Evolutionary conservation across 2,888 invertebrate genomes (phyloP).

Genomic region (Napeogenes inachia): DNA sequence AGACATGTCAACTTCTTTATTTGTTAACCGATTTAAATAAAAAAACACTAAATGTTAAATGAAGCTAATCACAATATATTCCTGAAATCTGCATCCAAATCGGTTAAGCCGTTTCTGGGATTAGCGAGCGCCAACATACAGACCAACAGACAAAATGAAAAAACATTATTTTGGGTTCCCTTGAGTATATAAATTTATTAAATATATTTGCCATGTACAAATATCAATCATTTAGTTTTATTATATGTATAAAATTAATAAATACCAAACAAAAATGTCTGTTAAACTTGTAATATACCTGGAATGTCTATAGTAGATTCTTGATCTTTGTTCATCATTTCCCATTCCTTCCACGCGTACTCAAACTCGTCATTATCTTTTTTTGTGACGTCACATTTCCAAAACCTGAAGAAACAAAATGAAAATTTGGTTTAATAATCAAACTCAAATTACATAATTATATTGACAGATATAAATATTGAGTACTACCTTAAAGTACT

Average conservation of each 20-base stretch:
- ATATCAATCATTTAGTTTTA: too few relatives aligned
- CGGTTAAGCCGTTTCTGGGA: too few relatives aligned
- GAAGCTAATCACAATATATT: too few relatives aligned
- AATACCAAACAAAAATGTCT: too few relatives aligned
- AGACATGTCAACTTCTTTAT: too few relatives aligned
- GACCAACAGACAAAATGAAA: too few relatives aligned
- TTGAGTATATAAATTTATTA: conserved; percentile 5
- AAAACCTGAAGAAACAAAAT: conserved; percentile 78
- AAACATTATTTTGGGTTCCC: too few relatives aligned
- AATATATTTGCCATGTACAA: background rate
- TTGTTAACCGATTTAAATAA: too few relatives aligned
- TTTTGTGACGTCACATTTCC: conserved; percentile 86
- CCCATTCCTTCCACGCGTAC: conserved; percentile 92
- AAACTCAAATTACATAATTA: background rate
- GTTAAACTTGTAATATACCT: conserved; percentile 60
- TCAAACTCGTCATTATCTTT: conserved; percentile 65
- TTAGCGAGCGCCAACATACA: too few relatives aligned
- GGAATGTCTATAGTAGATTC: conserved; percentile 84
- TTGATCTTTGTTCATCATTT: conserved; percentile 86
- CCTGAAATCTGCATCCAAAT: too few relatives aligned
- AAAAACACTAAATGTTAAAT: too few relatives aligned
- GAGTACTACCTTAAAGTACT: conserved; percentile 83
- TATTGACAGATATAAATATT: background rate
- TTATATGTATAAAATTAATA: too few relatives aligned
- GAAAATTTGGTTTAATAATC: background rate